A percentile compares a stretch with the other conserved stretches of the same genome.
Conservation (phyloP, 2,797 vertebrate species). For the Toxotes lorentzi region DNA sequence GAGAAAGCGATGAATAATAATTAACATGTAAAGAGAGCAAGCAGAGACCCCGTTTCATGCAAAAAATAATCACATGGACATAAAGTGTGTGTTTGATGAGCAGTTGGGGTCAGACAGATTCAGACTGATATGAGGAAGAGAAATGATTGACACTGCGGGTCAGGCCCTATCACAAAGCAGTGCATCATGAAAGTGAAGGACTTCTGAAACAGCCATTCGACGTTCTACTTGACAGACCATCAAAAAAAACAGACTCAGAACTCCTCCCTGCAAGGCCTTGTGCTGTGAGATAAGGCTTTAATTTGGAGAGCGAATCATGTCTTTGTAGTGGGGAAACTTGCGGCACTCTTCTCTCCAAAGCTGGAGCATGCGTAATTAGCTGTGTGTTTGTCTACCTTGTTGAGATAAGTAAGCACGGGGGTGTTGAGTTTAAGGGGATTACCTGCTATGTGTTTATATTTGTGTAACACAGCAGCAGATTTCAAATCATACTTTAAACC, state of each 20-base stretch:
- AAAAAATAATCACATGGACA: conserved; percentile 34
- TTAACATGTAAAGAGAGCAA: conserved; percentile 34
- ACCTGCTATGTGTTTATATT: conserved; percentile 69
- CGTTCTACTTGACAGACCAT: conserved; percentile 67
- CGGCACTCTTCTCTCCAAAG: conserved; percentile 59
- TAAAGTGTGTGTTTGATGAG: conserved; percentile 48
- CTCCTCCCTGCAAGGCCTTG: conserved; percentile 53
- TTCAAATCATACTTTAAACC: conserved; percentile 42
- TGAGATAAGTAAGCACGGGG: conserved; percentile 68
- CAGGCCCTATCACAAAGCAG: conserved; percentile 56
- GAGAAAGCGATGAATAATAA: conserved; percentile 44
- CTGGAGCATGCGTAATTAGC: conserved; percentile 73
- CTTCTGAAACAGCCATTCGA: conserved; percentile 67
- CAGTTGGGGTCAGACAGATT: conserved; percentile 50
- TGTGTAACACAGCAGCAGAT: conserved; percentile 61
- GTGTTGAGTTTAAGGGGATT: conserved; percentile 69
- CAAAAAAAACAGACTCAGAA: conserved; percentile 33
- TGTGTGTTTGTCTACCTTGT: conserved; percentile 72
- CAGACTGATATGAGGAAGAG: conserved; percentile 42
- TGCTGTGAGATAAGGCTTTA: conserved; percentile 75
- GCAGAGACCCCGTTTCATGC: conserved; percentile 19
- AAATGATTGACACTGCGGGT: conserved; percentile 70
- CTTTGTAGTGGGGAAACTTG: conserved; percentile 66
- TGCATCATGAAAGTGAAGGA: conserved; percentile 62
- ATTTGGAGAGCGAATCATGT: conserved; percentile 69